A percentile compares a stretch with the other conserved stretches of the same genome.
These are phyloP conservation scores for Tinamus guttatus DNA, from an alignment of 2,113 vertebrate species.

Conservation along the genomic window DNA sequence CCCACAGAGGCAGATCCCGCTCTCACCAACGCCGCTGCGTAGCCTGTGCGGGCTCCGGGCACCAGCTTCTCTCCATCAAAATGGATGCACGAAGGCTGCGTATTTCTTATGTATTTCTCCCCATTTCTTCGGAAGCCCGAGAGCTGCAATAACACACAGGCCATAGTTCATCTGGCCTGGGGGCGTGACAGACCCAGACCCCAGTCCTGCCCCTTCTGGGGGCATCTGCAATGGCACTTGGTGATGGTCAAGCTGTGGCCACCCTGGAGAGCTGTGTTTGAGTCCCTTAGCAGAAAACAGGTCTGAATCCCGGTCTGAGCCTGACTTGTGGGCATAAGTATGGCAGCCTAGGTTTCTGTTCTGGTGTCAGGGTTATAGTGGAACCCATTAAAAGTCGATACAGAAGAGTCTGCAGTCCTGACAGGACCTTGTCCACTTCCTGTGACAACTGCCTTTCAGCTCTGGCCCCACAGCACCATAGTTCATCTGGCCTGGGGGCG, in stretches of 20 bases:
- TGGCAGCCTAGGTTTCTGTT: background rate
- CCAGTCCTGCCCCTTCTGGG: background rate
- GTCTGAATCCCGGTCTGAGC: background rate
- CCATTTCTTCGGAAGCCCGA: too few relatives aligned
- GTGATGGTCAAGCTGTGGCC: background rate
- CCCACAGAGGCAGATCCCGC: background rate
- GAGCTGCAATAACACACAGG: background rate
- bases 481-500: too few relatives aligned
- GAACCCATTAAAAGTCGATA: background rate
- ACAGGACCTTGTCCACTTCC: background rate
- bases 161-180: background rate
- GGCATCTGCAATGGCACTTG: fast-evolving
- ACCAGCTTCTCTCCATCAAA: fast-evolving
- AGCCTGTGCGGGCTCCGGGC: fast-evolving
- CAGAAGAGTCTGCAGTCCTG: background rate
- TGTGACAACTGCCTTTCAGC: background rate
- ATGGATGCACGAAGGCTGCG: fast-evolving
- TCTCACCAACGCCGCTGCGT: fast-evolving
- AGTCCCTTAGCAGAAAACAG: background rate
- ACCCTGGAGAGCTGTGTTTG: background rate
- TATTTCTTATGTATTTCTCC: fast-evolving
- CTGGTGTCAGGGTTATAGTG: background rate
- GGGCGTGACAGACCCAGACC: background rate
- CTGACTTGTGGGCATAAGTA: background rate
- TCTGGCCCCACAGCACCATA: background rate